Evolutionary conservation across 1,140 invertebrate genomes (phyloP), one percentile per base, ranked within the genome.

Genomic region (Drosophila sucinea): DNA sequence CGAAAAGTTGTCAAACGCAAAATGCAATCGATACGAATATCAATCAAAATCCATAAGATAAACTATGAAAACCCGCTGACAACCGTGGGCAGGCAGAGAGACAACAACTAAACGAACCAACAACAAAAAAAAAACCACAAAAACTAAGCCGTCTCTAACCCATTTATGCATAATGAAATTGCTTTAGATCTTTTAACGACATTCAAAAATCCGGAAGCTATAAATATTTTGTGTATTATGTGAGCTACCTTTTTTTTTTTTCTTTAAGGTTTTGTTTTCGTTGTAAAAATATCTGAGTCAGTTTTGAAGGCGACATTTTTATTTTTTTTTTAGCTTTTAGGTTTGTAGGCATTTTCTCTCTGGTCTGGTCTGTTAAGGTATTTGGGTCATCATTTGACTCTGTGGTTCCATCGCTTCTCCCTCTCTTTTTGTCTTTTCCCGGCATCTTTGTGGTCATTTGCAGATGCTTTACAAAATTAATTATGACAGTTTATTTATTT

Each of bases 401-500:
- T 62, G 30, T 25, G 17, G 27, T 40, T 47, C 58, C 60, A 66
- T 81, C 61, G 30, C 23, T 40, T 27, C 2, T 27, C 40, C 40
- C 55, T 63, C n/a, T 38, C 33, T 33, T 3, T 35, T 54, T 29
- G 10, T 30, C 32, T 70, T 38, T 38, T 41, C 62, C 11, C 30
- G 61, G 57, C 63, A 67, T 67, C 56, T 70, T 58, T 41, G 25
- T 29, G 55, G 51, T 35, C 35, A 67, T 80, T 67, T 60, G 67
- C 73, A 78, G 79, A 67, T 74, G 84, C 56, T 44, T 54, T 60
- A 77, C 83, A 73, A 70, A 89, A 87, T 87, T 87, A 87, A 87
- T 87, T 87, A 89, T 87, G 84, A 89, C 84, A 87, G 84, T 87
- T 87, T 87, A 87, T 87, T 89, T 89, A 87, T 89, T 84, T 87